Evolutionary conservation across 2,113 vertebrate species (phyloP).

Genomic region (Taurulus bubalis): DNA sequence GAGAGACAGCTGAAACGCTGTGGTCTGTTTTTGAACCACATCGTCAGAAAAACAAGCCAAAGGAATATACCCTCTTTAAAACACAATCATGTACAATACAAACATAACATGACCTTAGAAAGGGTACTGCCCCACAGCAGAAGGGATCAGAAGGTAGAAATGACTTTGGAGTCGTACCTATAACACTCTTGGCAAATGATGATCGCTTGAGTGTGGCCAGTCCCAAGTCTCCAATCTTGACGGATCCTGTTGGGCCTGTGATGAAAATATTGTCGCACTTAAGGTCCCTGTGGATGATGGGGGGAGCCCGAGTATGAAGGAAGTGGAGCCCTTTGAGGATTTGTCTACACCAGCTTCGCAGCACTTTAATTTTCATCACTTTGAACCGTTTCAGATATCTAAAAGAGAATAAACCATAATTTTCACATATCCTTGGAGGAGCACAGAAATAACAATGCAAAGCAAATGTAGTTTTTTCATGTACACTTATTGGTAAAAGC

Average conservation of each 20-base stretch:
- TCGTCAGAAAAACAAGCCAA: conserved; percentile 65
- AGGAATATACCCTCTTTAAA: conserved; percentile 62
- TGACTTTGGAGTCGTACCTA: conserved; percentile 88
- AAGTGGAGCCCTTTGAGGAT: conserved; percentile 98
- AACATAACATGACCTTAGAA: conserved; percentile 33
- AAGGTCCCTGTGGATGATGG: conserved; percentile 97
- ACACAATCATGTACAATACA: conserved; percentile 48
- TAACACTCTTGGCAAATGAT: conserved; percentile 99
- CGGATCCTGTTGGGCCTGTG: conserved; percentile 97
- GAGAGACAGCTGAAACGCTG: conserved; percentile 83
- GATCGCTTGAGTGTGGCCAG: conserved; percentile 95
- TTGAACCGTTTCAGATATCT: conserved; percentile 99
- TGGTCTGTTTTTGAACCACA: conserved; percentile 86
- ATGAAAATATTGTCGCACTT: conserved; percentile 99
- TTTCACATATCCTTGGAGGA: neutral
- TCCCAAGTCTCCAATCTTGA: conserved; percentile 98
- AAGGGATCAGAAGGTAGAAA: conserved; percentile 44
- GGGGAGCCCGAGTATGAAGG: conserved; percentile 95
- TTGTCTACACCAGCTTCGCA: conserved; percentile 98
- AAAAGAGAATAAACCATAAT: conserved; percentile 23
- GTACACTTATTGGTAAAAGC: neutral
- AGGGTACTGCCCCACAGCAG: conserved; percentile 35
- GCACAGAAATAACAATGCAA: neutral
- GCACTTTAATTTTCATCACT: conserved; percentile 99
- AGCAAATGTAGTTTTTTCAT: neutral